Evolutionary conservation across 2,888 invertebrate genomes (phyloP).

Genomic region (Lissonota sp.): DNA sequence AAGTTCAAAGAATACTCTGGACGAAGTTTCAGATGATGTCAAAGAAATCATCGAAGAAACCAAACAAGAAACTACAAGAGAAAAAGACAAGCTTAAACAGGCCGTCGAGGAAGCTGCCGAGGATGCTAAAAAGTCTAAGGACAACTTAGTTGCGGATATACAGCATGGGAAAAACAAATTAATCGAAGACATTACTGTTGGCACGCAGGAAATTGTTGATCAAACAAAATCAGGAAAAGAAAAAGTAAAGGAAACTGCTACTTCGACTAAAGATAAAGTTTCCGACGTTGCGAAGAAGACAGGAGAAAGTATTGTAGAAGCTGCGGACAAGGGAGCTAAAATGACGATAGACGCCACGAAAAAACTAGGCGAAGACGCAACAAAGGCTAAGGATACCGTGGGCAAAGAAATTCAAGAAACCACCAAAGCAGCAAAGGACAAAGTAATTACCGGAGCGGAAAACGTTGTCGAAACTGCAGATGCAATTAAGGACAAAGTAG

Average conservation of each 20-base stretch:
- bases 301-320: slow-evolving; percentile 42
- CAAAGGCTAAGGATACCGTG: slow-evolving; percentile 43
- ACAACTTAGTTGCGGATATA: slow-evolving; percentile 29
- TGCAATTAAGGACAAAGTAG: slow-evolving; percentile 55
- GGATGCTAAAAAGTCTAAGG: slow-evolving; percentile 43
- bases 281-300: slow-evolving; percentile 29
- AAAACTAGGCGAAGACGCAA: slow-evolving; percentile 29
- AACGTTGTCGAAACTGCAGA: slow-evolving; percentile 68
- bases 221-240: slow-evolving; percentile 34
- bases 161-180: slow-evolving; percentile 56
- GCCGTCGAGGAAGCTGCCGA: slow-evolving; percentile 40
- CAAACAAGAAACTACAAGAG: slow-evolving; percentile 42
- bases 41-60: slow-evolving; percentile 35
- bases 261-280: slow-evolving; percentile 33
- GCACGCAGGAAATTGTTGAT: slow-evolving; percentile 43
- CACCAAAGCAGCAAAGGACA: slow-evolving; percentile 40
- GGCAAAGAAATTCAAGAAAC: slow-evolving; percentile 65
- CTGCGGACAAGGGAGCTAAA: slow-evolving; percentile 39
- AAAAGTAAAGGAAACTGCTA: neutral
- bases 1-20: slow-evolving; percentile 42
- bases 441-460: slow-evolving; percentile 78
- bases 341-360: slow-evolving; percentile 22
- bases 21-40: slow-evolving; percentile 51
- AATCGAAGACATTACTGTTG: slow-evolving; percentile 31
- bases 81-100: slow-evolving; percentile 57